Base-by-base conservation (phyloP, 2,113 vertebrate species). In the Anoura caudifer region DNA sequence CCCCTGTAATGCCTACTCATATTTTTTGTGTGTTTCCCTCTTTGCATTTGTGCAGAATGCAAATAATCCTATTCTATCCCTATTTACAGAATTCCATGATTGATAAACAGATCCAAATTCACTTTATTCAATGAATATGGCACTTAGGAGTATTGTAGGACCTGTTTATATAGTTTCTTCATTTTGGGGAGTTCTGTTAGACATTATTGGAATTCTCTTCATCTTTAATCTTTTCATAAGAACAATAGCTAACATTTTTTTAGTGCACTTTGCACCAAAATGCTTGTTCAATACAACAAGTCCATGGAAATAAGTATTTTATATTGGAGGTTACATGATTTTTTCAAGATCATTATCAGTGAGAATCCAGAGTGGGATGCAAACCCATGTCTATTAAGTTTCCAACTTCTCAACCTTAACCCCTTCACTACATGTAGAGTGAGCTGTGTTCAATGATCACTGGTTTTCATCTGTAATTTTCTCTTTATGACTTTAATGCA, bases 391-490 rank as follows among this genome's bases (percentile, higher is more conserved):
- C 19, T 56, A 15, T 59, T 84, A 28, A 50, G 4, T n/a, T 97
- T 59, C 28, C 33, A 56, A 54, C 63, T 79, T 19, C 75, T 88
- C 16, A 56, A 10, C 36, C 52, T 54, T 12, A 43, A 20, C 7
- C n/a, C 20, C 31, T 38, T 3, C 6, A 4, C 28, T 45, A 5
- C 2, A 7, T n/a, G 31, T 31, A 2, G 28, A 0, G 14, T 6
- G 5, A 16, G 9, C 4, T 3, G 0, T 12, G 7, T 2, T 33
- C 77, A 43, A 1, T 3, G 14, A 36, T 70, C 28, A 38, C 19
- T 43, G 11, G 11, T 7, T 19, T 45, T 69, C 56, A 47, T 80
- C 36, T 75, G 8, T 22, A 26, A 13, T 47, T 81, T 75, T 56
- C 14, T 52, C n/a, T 50, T 63, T 45, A 36, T 70, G 31, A 77